Percentiles rank a stretch among this genome's conserved stretches.
Conservation (phyloP, 2,113 vertebrate species). For the Ictalurus furcatus region DNA sequence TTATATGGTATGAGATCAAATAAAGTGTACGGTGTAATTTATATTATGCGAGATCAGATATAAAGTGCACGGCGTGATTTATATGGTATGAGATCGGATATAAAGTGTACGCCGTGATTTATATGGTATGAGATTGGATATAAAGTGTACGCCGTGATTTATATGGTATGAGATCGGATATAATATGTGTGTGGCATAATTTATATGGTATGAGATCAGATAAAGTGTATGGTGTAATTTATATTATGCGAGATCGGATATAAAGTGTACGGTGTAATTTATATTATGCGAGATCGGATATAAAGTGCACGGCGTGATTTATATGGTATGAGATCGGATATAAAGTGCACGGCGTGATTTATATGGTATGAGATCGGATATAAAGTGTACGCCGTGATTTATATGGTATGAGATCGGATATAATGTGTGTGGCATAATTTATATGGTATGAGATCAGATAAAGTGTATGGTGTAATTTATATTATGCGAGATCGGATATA, state of each 20-base stretch:
- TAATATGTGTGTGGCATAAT: no score
- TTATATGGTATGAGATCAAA: background rate
- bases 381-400: background rate
- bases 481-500: background rate
- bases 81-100: background rate
- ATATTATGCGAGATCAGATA: background rate
- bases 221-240: no score
- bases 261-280: background rate
- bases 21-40: background rate
- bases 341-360: background rate
- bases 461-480: background rate
- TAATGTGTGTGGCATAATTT: background rate
- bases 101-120: background rate
- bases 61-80: background rate
- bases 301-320: background rate
- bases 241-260: background rate
- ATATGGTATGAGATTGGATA: background rate
- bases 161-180: no score
- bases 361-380: background rate
- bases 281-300: background rate
- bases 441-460: background rate
- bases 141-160: no score
- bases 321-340: background rate
- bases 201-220: background rate
- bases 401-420: background rate